Conservation (phyloP, 2,888 invertebrate genomes). For the Pelosia muscerda region DNA sequence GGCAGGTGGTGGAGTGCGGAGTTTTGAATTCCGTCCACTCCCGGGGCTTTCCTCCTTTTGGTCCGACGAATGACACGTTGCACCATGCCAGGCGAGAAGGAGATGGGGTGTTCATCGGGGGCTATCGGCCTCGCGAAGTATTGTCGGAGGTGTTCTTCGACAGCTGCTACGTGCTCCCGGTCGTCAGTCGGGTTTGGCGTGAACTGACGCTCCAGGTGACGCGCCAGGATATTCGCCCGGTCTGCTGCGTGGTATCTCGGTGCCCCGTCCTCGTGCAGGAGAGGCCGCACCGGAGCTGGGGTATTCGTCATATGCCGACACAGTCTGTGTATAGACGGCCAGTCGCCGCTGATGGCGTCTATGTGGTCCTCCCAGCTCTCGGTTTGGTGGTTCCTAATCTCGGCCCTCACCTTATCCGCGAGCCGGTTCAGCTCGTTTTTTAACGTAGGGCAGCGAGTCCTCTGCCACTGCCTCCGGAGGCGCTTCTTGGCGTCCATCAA, state of each 20-base stretch:
- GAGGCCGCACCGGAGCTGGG: not conserved
- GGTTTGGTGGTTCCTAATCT: not conserved
- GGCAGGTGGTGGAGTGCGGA: not conserved
- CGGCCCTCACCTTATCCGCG: not conserved
- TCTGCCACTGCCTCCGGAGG: conserved; percentile 3
- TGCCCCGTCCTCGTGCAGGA: not conserved
- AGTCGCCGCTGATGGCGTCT: not conserved
- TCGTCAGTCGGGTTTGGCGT: not conserved
- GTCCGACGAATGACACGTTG: not conserved
- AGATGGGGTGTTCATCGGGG: not conserved
- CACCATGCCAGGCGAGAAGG: not conserved
- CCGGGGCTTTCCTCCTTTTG: not conserved
- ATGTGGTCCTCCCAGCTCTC: conserved; percentile 9
- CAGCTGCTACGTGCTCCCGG: not conserved
- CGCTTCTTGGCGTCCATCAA: conserved; percentile 3
- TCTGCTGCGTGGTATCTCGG: not conserved
- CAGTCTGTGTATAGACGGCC: conserved; percentile 7
- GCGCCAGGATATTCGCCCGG: not conserved
- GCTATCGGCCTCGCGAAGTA: not conserved
- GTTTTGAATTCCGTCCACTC: not conserved
- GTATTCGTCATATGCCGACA: not conserved
- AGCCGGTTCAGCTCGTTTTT: conserved; percentile 8
- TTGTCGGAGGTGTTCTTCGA: not conserved
- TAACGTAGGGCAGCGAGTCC: conserved; percentile 7
- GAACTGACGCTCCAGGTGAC: not conserved